Evolutionary conservation across 2,113 vertebrate genomes (phyloP).

Genomic region (Synchiropus splendidus): DNA sequence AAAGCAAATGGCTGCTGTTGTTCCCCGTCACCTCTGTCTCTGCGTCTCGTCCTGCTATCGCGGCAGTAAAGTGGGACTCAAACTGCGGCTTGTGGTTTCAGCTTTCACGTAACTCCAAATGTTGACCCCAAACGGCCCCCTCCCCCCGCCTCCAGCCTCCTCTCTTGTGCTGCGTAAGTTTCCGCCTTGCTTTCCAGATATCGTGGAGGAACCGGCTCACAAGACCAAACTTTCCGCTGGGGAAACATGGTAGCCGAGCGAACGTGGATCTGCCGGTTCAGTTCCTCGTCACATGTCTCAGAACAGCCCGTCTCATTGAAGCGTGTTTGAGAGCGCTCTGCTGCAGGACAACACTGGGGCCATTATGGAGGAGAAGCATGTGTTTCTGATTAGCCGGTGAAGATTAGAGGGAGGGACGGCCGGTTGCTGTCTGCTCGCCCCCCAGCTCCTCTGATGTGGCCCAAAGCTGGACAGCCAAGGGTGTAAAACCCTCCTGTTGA

Average conservation of each 20-base stretch:
- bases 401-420: slow-evolving; percentile 55
- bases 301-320: too few relatives aligned
- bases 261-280: too few relatives aligned
- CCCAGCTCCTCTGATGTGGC: slow-evolving; percentile 47
- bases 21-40: slow-evolving; percentile 1
- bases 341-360: slow-evolving; percentile 47
- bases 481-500: too few relatives aligned
- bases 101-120: slow-evolving; percentile 66
- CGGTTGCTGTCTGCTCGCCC: slow-evolving; percentile 31
- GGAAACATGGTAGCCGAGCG: too few relatives aligned
- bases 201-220: slow-evolving; percentile 42
- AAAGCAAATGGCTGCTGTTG: slow-evolving; percentile 22
- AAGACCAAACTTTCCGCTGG: slow-evolving; percentile 28
- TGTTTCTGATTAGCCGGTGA: slow-evolving; percentile 59
- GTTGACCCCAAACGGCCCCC: slow-evolving; percentile 32
- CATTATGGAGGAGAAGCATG: slow-evolving; percentile 56
- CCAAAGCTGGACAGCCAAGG: slow-evolving; percentile 42
- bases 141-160: background rate
- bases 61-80: slow-evolving; percentile 50
- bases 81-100: slow-evolving; percentile 65
- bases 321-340: slow-evolving; percentile 16
- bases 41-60: slow-evolving; percentile 43
- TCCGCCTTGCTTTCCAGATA: slow-evolving; percentile 23
- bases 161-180: slow-evolving; percentile 8
- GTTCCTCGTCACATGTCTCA: too few relatives aligned